Evolutionary conservation across 2,797 vertebrate genomes (phyloP).

Genomic region (Lacerta agilis): DNA sequence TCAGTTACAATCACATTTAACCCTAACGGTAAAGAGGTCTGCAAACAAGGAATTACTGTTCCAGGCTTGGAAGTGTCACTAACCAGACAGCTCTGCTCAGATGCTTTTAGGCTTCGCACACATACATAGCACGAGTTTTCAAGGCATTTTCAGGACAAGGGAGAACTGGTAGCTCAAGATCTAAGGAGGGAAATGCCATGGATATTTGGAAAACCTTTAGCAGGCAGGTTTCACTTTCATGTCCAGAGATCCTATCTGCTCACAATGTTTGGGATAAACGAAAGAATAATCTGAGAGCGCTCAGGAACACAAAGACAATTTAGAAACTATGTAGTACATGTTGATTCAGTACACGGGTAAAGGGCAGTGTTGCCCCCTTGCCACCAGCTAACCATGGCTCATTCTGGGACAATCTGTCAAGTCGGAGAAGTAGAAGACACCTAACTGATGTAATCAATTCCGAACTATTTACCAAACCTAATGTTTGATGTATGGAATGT

Average conservation of each 20-base stretch:
- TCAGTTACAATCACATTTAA: constrained; percentile 74
- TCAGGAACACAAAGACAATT: too few relatives aligned
- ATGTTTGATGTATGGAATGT: too few relatives aligned
- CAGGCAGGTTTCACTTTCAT: not conserved
- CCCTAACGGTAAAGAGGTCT: constrained; percentile 66
- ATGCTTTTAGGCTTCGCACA: not conserved
- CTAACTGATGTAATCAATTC: too few relatives aligned
- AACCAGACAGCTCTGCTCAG: constrained; percentile 55
- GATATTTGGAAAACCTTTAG: not conserved
- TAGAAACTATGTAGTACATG: too few relatives aligned
- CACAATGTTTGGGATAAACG: not conserved
- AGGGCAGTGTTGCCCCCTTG: too few relatives aligned
- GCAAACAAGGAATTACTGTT: constrained; percentile 73
- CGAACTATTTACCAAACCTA: too few relatives aligned
- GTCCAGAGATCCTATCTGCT: not conserved
- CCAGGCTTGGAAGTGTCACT: constrained; percentile 65
- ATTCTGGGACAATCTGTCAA: too few relatives aligned
- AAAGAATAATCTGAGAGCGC: too few relatives aligned
- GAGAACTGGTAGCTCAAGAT: not conserved
- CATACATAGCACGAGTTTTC: not conserved
- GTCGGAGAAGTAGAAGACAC: too few relatives aligned
- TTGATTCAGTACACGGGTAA: too few relatives aligned
- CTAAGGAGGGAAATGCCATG: not conserved
- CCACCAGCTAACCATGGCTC: too few relatives aligned
- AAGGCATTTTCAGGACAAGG: not conserved